Percentiles rank a stretch among this genome's conserved stretches.
phyloP scores from a whole-genome alignment of 2,113 vertebrate species.

The Lepisosteus osseus region DNA sequence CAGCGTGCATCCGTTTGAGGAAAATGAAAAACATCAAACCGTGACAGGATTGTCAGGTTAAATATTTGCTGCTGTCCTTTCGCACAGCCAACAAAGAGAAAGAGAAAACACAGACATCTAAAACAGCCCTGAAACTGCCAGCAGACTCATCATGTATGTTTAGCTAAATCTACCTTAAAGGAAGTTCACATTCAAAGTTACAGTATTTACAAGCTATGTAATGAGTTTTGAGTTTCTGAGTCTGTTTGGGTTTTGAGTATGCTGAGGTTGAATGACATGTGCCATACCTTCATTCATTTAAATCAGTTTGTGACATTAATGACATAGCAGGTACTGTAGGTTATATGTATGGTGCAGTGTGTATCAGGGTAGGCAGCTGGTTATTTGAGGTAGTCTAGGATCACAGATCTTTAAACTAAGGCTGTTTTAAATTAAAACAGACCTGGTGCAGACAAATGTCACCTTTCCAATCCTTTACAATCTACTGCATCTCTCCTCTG shows the following conservation, averaged over 20 bases:
- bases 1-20: background rate
- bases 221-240: no score
- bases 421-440: background rate
- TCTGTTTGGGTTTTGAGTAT: no score
- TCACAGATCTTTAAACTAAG: background rate
- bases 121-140: background rate
- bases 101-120: background rate
- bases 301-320: no score
- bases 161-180: no score
- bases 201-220: no score
- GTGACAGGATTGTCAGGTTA: constrained; percentile 11
- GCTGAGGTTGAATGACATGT: no score
- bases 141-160: background rate
- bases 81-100: background rate
- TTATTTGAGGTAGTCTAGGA: constrained; percentile 1
- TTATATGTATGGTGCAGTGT: no score
- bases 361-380: background rate
- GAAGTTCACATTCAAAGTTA: no score
- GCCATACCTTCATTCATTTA: no score
- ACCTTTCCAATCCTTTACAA: background rate
- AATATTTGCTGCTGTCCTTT: constrained; percentile 9
- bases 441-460: background rate
- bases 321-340: no score
- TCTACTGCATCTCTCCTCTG: background rate
- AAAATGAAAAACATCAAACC: constrained; percentile 13